Base-by-base conservation (phyloP, 2,888 invertebrate genomes). In the Cephonodes hylas region DNA sequence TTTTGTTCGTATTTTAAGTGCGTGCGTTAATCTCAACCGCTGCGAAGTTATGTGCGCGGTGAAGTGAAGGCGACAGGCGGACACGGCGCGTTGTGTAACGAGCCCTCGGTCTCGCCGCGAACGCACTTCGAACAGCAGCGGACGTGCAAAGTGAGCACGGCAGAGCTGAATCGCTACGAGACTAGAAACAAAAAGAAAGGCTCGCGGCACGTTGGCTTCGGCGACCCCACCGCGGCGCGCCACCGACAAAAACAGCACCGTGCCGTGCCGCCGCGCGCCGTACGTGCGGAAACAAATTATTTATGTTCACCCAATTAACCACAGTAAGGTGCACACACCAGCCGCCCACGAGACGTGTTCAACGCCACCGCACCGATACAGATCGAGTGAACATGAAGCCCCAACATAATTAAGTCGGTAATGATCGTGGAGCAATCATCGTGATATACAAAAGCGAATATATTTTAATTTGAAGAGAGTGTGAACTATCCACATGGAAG, bases 141-240 rank as follows among this genome's bases (percentile, higher is more conserved):
- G 66, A 67, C 64, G 70, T 70, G 71, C 72, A 76, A 79, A 72
- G 76, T 88, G 85, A 75, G 82, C 75, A 78, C 80, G 71, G 66
- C 77, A 71, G 69, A 67, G 74, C 82, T 75, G 67, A 70, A 85
- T 74, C 79, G 80, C 76, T 77, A 73, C 75, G 77, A 68, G 72
- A 89, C 88, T 90, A 80, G 74, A 72, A 70, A 68, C 75, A 74
- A 77, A 80, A 85, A 83, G 84, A 83, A 84, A 83, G 83, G 79
- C 76, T 76, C 77, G 71, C 74, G 72, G 69, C 71, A 66, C 63
- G 70, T 66, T 66, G 66, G 63, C 73, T 67, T 72, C 66, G 68
- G 64, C 76, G 74, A 74, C 81, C 79, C 83, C 80, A 73, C 79
- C 71, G 70, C 69, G 58, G 64, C 65, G 65, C 68, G 57, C 38